Evolutionary conservation across 1,140 invertebrate genomes (phyloP).

Genomic region (Spodoptera litura): DNA sequence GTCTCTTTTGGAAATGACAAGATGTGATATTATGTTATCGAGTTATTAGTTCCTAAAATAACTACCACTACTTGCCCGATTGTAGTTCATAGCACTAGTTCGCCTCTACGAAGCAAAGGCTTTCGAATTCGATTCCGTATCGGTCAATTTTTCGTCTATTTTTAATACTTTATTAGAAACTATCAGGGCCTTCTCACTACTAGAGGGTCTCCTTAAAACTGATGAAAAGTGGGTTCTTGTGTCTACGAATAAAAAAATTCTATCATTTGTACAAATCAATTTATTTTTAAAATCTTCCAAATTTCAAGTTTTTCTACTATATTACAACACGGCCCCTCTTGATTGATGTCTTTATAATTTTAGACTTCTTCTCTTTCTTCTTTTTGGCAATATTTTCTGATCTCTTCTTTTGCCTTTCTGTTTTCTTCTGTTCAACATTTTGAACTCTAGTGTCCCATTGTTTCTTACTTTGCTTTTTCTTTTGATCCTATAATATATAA

Average conservation of each 20-base stretch:
- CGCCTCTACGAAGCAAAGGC: no score
- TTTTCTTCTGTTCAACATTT: slow-evolving; percentile 74
- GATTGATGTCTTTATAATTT: slow-evolving; percentile 73
- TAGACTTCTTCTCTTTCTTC: slow-evolving; percentile 81
- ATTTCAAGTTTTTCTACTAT: slow-evolving; percentile 50
- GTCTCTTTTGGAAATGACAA: no score
- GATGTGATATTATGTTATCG: no score
- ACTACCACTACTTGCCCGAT: no score
- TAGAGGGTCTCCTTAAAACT: no score
- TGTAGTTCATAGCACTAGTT: no score
- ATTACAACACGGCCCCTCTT: slow-evolving; percentile 79
- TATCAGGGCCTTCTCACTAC: no score
- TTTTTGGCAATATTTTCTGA: slow-evolving; percentile 80
- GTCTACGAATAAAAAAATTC: neutral
- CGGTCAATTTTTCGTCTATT: no score
- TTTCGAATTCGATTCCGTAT: no score
- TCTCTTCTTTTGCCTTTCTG: slow-evolving; percentile 76
- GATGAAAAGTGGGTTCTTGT: no score
- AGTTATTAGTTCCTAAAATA: no score
- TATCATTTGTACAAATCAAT: slow-evolving; percentile 12
- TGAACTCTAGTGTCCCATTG: slow-evolving; percentile 77
- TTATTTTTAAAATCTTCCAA: slow-evolving; percentile 21
- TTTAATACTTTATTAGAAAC: no score
- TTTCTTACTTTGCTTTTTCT: slow-evolving; percentile 79
- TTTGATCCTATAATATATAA: slow-evolving; percentile 73